Base-by-base conservation (phyloP, 2,113 vertebrate genomes). In the Callocephalon fimbriatum region DNA sequence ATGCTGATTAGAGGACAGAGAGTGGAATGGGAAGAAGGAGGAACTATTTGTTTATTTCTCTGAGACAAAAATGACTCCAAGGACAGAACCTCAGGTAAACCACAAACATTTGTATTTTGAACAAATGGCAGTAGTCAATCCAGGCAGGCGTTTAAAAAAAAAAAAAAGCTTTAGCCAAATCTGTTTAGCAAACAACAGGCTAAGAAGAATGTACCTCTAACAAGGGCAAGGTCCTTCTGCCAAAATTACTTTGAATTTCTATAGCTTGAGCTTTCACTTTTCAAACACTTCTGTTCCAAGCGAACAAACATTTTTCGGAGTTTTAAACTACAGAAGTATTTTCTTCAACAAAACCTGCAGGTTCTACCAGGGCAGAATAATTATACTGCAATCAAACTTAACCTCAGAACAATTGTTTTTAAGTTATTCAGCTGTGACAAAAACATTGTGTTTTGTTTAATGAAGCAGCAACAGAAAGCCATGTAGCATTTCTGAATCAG, bases 21-120 rank as follows among this genome's bases (percentile, higher is more conserved):
- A 38, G 29, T 53, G 38, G 62, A 86, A 88, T 40, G 22, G 75
- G 59, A 90, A 82, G 68, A 26, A 81, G 59, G 35, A 88, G n/a
- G 20, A 87, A 61, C 7, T 1, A 59, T 50, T 79, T 90, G 66
- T 91, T 89, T 95, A 53, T 62, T 73, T 80, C 38, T 75, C 67
- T 5, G 15, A 94, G 78, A 91, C n/a, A 73, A 65, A 87, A 75
- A 53, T 1, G 31, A 73, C 83, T 93, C 84, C 73, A 84, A 78
- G 62, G 77, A 85, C 90, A 91, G n/a, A 72, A 66, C 15, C 45
- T 83, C 77, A 94, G 78, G 85, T 96, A 92, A 93, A 92, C 15
- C 16, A 40, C n/a, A 54, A 29, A 32, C 77, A 90, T 87, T 90
- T 0, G 2, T 58, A 76, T 88, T 79, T 84, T 79, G 63, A 94